Conservation (phyloP, 2,797 vertebrate species). For the Enteromius afrohamiltoni region DNA sequence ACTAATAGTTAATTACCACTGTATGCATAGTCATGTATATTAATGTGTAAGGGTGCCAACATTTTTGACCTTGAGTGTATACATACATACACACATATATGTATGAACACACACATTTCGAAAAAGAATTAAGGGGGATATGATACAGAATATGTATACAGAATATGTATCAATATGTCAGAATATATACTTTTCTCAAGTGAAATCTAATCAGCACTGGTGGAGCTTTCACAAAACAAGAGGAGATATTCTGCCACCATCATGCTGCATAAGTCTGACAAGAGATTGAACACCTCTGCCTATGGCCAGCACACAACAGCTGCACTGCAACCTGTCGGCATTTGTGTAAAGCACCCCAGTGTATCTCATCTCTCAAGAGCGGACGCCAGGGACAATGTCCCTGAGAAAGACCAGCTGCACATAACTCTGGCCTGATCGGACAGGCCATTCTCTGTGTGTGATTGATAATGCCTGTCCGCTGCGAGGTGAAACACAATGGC, state of each 20-base stretch:
- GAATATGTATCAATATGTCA: no score
- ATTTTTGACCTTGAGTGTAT: no score
- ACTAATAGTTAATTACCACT: no score
- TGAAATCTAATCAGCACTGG: not conserved
- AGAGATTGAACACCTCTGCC: constrained; percentile 21
- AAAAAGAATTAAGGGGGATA: not conserved
- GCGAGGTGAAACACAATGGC: constrained; percentile 59
- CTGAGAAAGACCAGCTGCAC: constrained; percentile 47
- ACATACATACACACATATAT: no score
- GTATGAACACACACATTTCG: no score
- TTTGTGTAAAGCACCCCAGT: constrained; percentile 54
- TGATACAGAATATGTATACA: no score
- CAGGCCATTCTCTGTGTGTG: constrained; percentile 53
- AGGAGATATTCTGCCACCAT: not conserved
- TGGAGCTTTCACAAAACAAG: not conserved
- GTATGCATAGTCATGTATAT: no score
- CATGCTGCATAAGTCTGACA: constrained; percentile 5
- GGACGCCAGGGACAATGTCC: constrained; percentile 44
- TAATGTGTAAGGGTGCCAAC: no score
- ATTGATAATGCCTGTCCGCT: constrained; percentile 61
- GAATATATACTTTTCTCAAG: not conserved
- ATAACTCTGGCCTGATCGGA: constrained; percentile 48
- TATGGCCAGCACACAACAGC: constrained; percentile 35
- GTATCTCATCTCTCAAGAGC: constrained; percentile 55
- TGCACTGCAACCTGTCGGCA: constrained; percentile 34